These are phyloP conservation scores for Talpa occidentalis DNA, from an alignment of 2,113 vertebrate genomes.

Conservation along the genomic window DNA sequence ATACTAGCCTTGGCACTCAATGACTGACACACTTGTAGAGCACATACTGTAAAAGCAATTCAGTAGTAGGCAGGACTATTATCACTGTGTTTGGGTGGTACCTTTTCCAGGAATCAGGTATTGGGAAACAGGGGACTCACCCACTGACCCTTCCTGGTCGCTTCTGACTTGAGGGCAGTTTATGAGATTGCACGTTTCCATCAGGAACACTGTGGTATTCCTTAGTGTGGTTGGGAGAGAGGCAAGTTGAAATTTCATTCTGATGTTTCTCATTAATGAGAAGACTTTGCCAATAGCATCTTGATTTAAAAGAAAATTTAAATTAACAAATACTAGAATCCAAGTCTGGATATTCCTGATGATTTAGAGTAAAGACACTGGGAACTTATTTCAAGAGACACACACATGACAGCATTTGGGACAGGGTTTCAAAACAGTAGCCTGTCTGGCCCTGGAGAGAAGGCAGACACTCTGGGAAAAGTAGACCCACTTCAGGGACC, in stretches of 20 bases:
- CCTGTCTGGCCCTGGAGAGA: neutral
- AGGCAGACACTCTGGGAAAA: neutral
- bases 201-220: neutral
- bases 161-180: neutral
- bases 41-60: neutral
- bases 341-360: neutral
- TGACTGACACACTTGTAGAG: too few species aligned
- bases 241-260: neutral
- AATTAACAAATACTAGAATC: neutral
- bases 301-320: neutral
- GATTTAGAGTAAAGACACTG: neutral
- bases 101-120: neutral
- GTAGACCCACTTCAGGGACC: too few species aligned
- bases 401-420: neutral
- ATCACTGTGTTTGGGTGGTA: neutral
- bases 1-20: neutral
- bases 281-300: neutral
- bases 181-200: neutral
- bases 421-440: neutral
- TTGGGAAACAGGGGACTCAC: neutral
- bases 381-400: neutral
- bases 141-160: neutral
- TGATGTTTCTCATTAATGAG: neutral
- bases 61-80: rapidly evolving
- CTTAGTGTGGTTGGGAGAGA: neutral